A percentile compares a stretch with the other conserved stretches of the same genome.
Conservation (phyloP, 2,113 vertebrate species). For the Oxyruncus cristatus region DNA sequence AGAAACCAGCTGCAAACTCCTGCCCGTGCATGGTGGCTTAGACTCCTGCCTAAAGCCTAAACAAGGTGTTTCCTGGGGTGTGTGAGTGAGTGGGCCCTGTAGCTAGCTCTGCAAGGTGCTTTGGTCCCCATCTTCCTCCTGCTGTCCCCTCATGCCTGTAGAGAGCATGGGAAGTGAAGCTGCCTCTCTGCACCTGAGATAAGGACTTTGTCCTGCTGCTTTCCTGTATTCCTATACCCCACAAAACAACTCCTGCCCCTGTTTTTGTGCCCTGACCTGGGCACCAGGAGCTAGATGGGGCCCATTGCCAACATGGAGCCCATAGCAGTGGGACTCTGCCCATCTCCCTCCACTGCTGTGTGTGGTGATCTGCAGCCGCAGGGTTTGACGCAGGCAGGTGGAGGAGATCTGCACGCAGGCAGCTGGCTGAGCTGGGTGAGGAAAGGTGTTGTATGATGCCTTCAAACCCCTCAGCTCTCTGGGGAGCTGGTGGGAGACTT, state of each 20-base stretch:
- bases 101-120: background rate
- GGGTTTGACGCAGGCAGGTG: accelerated
- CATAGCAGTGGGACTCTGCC: accelerated
- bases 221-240: background rate
- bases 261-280: background rate
- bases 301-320: background rate
- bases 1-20: background rate
- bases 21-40: accelerated
- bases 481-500: background rate
- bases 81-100: background rate
- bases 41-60: background rate
- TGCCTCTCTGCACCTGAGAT: background rate
- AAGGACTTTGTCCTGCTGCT: background rate
- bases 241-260: background rate
- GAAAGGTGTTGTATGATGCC: background rate
- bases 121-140: background rate
- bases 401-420: background rate
- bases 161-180: background rate
- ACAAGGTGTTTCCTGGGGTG: background rate
- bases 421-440: background rate
- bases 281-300: too few relatives aligned
- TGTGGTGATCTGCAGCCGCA: background rate
- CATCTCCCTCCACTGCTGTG: accelerated
- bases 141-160: background rate
- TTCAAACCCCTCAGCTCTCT: background rate